Evolutionary conservation across 2,113 vertebrate genomes (phyloP).

Genomic region (Lichenostomus cassidix): DNA sequence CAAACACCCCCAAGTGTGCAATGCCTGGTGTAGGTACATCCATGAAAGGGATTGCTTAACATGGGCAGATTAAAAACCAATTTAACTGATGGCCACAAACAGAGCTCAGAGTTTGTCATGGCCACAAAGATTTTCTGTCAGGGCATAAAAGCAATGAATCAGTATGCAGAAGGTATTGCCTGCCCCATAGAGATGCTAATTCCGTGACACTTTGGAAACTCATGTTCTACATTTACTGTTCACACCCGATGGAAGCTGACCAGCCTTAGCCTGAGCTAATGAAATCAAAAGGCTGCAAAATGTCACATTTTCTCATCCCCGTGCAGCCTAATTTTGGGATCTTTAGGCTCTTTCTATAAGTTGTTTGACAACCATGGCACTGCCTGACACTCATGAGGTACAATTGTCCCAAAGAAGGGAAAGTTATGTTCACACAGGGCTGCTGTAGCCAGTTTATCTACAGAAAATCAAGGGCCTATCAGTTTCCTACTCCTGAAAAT

Average conservation of each 20-base stretch:
- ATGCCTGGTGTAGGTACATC: conserved; percentile 4
- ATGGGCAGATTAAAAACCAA: conserved; percentile 66
- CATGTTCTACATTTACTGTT: conserved; percentile 83
- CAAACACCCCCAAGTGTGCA: not conserved
- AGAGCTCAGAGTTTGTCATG: conserved; percentile 80
- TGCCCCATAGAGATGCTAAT: conserved; percentile 89
- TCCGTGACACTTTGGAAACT: conserved; percentile 74
- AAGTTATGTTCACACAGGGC: not conserved
- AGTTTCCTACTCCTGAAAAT: not conserved
- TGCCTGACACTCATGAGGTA: not conserved
- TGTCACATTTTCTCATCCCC: conserved; percentile 31
- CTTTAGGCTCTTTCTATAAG: not conserved
- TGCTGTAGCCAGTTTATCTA: not conserved
- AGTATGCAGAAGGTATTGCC: conserved; percentile 84
- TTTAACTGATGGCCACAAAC: conserved; percentile 75
- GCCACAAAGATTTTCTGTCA: conserved; percentile 86
- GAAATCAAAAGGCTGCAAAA: conserved; percentile 52
- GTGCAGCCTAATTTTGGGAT: not conserved
- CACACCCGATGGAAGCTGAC: conserved; percentile 74
- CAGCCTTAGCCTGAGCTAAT: conserved; percentile 57
- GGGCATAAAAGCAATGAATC: conserved; percentile 83
- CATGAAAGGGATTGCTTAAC: not conserved
- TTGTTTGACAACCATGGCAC: not conserved
- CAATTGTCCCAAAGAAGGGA: not conserved
- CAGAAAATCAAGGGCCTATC: not conserved